These are phyloP conservation scores for Laterallus jamaicensis DNA, from an alignment of 2,113 vertebrate species.

Conservation along the genomic window DNA sequence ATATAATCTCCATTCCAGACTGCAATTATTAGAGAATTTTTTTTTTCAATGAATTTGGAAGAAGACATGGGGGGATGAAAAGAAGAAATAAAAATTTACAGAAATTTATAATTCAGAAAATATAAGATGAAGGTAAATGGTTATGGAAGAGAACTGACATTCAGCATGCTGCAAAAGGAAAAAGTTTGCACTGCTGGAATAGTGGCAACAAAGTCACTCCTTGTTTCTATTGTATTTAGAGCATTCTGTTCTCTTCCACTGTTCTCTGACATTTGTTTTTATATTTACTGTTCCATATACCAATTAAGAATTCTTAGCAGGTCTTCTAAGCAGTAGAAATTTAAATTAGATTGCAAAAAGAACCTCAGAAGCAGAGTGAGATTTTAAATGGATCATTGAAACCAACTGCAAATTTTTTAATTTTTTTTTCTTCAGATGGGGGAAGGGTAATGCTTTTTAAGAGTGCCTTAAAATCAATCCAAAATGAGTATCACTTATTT, in stretches of 20 bases:
- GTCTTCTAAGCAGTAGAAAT: constrained; percentile 73
- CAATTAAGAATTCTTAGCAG: constrained; percentile 76
- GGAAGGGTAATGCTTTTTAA: constrained; percentile 49
- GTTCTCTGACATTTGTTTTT: constrained; percentile 69
- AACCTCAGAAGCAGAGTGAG: constrained; percentile 68
- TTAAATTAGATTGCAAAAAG: constrained; percentile 72
- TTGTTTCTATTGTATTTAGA: background rate
- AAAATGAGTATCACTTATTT: constrained; percentile 53
- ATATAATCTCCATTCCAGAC: constrained; percentile 44
- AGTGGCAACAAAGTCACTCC: background rate
- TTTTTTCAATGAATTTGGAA: constrained; percentile 33
- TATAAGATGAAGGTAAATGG: background rate
- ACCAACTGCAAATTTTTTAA: constrained; percentile 37
- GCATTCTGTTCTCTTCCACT: constrained; percentile 46
- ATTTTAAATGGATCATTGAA: constrained; percentile 73
- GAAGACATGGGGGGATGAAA: background rate
- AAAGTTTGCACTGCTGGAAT: background rate
- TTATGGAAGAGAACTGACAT: background rate
- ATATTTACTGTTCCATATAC: constrained; percentile 72
- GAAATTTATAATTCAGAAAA: constrained; percentile 15
- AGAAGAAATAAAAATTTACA: constrained; percentile 37
- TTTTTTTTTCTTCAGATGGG: constrained; percentile 11
- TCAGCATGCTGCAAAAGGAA: background rate
- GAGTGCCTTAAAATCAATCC: constrained; percentile 54
- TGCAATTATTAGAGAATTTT: constrained; percentile 45